Conservation (phyloP, 2,888 invertebrate genomes). For the Nematopogon swammerdamellus region DNA sequence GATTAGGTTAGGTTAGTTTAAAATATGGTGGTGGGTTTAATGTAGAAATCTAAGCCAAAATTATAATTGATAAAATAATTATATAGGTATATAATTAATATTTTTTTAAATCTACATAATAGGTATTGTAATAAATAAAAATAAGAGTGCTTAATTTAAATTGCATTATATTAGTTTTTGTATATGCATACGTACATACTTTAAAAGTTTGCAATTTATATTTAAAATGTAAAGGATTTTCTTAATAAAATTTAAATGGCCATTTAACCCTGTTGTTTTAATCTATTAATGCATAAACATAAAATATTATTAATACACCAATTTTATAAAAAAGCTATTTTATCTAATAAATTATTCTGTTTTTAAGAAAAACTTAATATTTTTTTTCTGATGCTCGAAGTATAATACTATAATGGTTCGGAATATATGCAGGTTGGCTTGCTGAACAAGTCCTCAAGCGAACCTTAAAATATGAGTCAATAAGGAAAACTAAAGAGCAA, state of each 20-base stretch:
- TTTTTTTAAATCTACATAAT: too few relatives aligned
- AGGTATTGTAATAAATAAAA: constrained; percentile 29
- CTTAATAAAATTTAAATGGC: constrained; percentile 30
- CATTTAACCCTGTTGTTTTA: constrained; percentile 17
- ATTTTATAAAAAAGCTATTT: too few relatives aligned
- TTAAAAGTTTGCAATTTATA: constrained; percentile 17
- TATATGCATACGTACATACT: constrained; percentile 26
- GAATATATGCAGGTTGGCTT: too few relatives aligned
- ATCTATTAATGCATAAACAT: too few relatives aligned
- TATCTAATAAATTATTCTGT: constrained; percentile 10
- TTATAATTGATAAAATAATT: neutral
- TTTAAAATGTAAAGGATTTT: constrained; percentile 6
- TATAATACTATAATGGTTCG: too few relatives aligned
- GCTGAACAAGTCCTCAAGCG: too few relatives aligned
- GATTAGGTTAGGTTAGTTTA: neutral
- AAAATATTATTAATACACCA: too few relatives aligned
- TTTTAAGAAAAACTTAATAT: constrained; percentile 12
- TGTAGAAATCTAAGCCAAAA: neutral
- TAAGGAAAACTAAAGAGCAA: too few relatives aligned
- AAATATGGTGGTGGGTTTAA: neutral
- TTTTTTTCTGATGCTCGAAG: neutral
- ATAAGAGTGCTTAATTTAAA: constrained; percentile 13
- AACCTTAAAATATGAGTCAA: too few relatives aligned
- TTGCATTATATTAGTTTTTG: constrained; percentile 35
- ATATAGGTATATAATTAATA: too few relatives aligned